Base-by-base conservation (phyloP, 2,888 invertebrate genomes). In the Alviniconcha strummeri region DNA sequence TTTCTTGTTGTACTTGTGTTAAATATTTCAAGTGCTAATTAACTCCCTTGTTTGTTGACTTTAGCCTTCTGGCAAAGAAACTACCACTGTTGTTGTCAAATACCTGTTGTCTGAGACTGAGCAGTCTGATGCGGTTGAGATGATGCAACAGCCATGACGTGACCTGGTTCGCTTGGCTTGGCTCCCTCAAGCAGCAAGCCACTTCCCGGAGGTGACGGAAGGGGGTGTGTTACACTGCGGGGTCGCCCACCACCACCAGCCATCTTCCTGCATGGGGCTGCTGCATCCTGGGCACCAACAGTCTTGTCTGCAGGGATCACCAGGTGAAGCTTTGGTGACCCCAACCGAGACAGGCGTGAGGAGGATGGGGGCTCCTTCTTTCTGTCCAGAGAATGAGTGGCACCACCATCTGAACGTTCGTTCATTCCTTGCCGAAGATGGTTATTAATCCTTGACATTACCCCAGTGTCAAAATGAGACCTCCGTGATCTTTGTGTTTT, bases 341-440 rank as follows among this genome's bases (percentile, higher is more conserved):
- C 36, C 56, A n/a, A 3, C 19, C 19, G 17, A 56, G 75, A 76
- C 56, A 56, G 13, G 17, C n/a, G 17, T 4, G 55, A 8, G n/a
- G 75, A n/a, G 5, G 17, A 11, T 4, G 77, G 4, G 9, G 13
- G 13, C 57, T 5, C n/a, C 17, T 19, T 19, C 57, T 56, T 17
- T 57, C 57, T 77, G 77, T 77, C 77, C 77, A 77, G 19, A n/a
- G 77, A 77, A 19, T 56, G 57, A 57, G 77, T 57, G n/a, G n/a
- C 15, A 56, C 56, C n/a, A 19, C 56, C 55, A 8, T 77, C 77
- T 8, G 19, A 57, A 8, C 57, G 57, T 77, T 77, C 56, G 0
- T 19, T 19, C 56, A 1, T 19, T 57, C 77, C 77, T 15, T 57
- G 6, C 5, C 36, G 77, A 15, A 77, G 19, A 57, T 57, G 56